Evolutionary conservation across 1,140 invertebrate genomes (phyloP).

Genomic region (Plectus sambesii): DNA sequence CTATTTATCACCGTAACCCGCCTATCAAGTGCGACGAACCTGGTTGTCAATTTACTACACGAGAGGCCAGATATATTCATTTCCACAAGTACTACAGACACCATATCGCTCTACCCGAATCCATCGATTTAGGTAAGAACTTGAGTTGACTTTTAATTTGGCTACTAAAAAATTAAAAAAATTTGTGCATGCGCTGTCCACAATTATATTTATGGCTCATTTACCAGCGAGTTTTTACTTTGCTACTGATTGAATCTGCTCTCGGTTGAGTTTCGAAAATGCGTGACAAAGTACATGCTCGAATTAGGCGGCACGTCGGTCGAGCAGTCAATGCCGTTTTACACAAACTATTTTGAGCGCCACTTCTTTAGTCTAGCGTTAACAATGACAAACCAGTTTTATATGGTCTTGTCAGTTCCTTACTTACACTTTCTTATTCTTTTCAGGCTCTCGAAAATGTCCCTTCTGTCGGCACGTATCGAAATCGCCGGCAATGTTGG

Average conservation of each 20-base stretch:
- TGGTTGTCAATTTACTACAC: constrained; percentile 39
- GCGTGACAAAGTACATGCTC: too few relatives aligned
- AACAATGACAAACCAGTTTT: constrained; percentile 3
- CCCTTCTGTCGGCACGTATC: constrained; percentile 43
- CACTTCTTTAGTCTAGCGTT: background rate
- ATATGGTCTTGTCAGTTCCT: background rate
- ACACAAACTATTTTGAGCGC: too few relatives aligned
- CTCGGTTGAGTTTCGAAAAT: too few relatives aligned
- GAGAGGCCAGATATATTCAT: constrained; percentile 42
- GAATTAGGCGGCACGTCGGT: too few relatives aligned
- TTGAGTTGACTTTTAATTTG: background rate
- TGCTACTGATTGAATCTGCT: too few relatives aligned
- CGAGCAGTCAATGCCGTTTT: too few relatives aligned
- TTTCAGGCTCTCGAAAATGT: constrained; percentile 41
- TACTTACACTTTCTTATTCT: background rate
- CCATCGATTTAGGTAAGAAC: constrained; percentile 37
- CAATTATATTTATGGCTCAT: too few relatives aligned
- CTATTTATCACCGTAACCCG: constrained; percentile 44
- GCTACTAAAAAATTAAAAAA: too few relatives aligned
- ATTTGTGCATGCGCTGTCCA: too few relatives aligned
- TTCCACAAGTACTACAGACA: constrained; percentile 45
- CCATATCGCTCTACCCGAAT: constrained; percentile 36
- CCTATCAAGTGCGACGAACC: constrained; percentile 38
- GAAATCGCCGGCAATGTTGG: constrained; percentile 42
- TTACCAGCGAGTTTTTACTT: too few relatives aligned